Base-by-base conservation (phyloP, 2,888 invertebrate species). In the Acrocyrtus sp. region DNA sequence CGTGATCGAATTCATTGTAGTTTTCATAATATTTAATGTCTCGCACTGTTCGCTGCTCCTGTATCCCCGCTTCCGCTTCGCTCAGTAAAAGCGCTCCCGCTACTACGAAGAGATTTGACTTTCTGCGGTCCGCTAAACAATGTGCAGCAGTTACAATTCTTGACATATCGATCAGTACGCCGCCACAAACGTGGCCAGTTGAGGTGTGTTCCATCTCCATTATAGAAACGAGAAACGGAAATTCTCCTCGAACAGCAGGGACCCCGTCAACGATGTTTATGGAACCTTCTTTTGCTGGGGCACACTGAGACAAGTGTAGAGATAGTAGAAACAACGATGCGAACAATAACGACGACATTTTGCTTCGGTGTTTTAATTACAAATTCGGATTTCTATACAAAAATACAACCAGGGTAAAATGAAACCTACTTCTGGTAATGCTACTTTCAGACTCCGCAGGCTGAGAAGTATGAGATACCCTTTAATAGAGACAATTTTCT, bases 201-300 rank as follows among this genome's bases (percentile, higher is more conserved):
- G n/a, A 3, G 15, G 21, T 2, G 3, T 6, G 15, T 5, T 19
- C 15, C 21, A 8, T 29, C 2, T 39, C 1, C 15, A 2, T 41
- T 57, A 66, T n/a, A 10, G 66, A 48, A 3, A 66, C 66, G 1
- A 66, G 1, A 19, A 19, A 66, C 12, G 66, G 56, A 26, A 66
- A 66, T 27, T 66, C 66, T 1, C 39, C 57, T 22, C 21, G 48
- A n/a, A 1, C 21, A 15, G 66, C 66, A 24, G 27, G 22, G 4
- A 5, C 17, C 17, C 66, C 66, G 2, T 57, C 66, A 39, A 66
- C 50, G 22, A 66, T 66, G 34, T 43, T 66, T 5, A 65, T n/a
- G 8, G 65, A 45, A 5, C 17, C 22, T 41, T 27, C 51, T 10
- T 58, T 15, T 4, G n/a, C 26, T 53, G 53, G 10, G 6, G 29